Conservation (phyloP, 1,140 invertebrate species). For the Lordiphosa collinella region DNA sequence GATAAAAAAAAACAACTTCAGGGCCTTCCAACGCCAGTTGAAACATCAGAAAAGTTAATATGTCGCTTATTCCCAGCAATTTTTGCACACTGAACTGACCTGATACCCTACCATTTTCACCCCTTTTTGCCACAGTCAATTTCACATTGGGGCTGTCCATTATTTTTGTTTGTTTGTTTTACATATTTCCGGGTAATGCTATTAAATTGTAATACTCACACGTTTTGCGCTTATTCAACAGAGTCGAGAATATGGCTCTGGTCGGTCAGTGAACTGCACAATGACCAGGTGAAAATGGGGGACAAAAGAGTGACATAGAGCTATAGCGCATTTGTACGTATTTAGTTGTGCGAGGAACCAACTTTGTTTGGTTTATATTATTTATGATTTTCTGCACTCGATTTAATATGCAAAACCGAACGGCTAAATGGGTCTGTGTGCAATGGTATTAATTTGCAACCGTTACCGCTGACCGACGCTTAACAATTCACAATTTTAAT, state of each 20-base stretch:
- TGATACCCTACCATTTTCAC: constrained; percentile 14
- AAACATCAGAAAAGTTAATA: no score
- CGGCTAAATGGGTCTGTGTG: no score
- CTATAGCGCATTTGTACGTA: constrained; percentile 20
- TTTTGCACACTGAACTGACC: no score
- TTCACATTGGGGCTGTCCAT: constrained; percentile 6
- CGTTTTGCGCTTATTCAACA: constrained; percentile 12
- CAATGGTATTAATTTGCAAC: neutral
- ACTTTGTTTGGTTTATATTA: constrained; percentile 54
- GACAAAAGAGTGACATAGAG: neutral
- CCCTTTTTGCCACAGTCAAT: constrained; percentile 5
- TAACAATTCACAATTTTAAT: no score
- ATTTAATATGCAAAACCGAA: constrained; percentile 4
- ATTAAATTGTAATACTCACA: constrained; percentile 62
- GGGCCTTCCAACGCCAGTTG: no score
- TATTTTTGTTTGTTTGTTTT: constrained; percentile 37
- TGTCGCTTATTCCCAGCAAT: no score
- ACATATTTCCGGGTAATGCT: constrained; percentile 61
- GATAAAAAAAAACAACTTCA: no score
- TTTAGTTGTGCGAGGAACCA: constrained; percentile 45
- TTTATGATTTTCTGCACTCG: constrained; percentile 38
- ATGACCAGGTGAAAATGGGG: neutral
- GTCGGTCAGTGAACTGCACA: constrained; percentile 7
- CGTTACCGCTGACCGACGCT: no score
- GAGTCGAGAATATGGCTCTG: neutral